Conservation (phyloP, 2,797 vertebrate genomes). For the Rallus crepitans region DNA sequence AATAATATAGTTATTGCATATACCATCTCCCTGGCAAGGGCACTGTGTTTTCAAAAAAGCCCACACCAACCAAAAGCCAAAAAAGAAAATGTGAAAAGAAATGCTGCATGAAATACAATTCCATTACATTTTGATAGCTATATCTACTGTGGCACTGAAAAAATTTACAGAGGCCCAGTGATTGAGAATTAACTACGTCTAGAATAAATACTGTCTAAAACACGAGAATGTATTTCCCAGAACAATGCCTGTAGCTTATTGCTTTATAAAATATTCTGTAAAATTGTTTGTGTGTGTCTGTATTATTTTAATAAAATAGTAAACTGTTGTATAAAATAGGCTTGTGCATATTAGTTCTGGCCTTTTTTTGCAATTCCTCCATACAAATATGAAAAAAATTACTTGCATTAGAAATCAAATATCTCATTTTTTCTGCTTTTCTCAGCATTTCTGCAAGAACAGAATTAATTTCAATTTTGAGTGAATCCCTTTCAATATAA, state of each 20-base stretch:
- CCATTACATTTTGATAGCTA: background rate
- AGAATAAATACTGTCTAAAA: background rate
- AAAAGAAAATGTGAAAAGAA: background rate
- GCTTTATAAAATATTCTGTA: background rate
- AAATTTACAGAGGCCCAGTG: background rate
- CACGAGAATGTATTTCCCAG: background rate
- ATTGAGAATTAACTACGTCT: background rate
- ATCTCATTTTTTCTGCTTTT: background rate
- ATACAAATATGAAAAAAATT: background rate
- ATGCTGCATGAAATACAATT: background rate
- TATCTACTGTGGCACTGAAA: background rate
- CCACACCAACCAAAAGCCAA: background rate
- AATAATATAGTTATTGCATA: background rate
- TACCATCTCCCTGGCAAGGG: background rate
- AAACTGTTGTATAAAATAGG: background rate
- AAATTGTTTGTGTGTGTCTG: background rate
- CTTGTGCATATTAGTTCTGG: background rate
- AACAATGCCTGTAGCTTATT: background rate
- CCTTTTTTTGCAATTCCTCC: background rate
- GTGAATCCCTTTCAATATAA: background rate
- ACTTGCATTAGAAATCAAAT: background rate
- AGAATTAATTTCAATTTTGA: background rate
- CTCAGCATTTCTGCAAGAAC: background rate
- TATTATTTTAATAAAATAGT: background rate
- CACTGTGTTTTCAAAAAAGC: background rate